Conservation (phyloP, 2,888 invertebrate genomes). For the Tetropium fuscum region DNA sequence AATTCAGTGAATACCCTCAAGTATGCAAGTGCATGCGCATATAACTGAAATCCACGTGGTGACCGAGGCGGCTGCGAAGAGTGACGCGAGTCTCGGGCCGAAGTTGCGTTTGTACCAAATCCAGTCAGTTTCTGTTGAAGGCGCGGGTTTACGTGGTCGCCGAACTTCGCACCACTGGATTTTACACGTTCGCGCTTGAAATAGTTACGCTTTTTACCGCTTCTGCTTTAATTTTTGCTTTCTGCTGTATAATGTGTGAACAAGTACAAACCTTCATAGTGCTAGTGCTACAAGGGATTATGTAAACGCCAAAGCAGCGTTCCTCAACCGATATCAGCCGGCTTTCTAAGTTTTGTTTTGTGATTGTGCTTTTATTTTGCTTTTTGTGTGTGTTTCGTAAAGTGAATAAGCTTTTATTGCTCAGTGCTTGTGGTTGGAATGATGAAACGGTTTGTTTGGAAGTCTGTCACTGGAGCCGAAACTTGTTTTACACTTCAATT, state of each 20-base stretch:
- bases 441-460: constrained; percentile 18
- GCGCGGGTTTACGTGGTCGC: constrained; percentile 41
- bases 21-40: constrained; percentile 44
- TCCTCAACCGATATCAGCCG: not conserved
- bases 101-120: constrained; percentile 38
- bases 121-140: constrained; percentile 48
- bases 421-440: constrained; percentile 14
- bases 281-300: not conserved
- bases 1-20: constrained; percentile 36
- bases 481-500: constrained; percentile 20
- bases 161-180: constrained; percentile 28
- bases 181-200: constrained; percentile 12
- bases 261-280: not conserved
- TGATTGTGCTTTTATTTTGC: constrained; percentile 23
- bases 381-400: constrained; percentile 19
- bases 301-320: not conserved
- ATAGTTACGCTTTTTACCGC: not conserved
- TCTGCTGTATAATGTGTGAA: not conserved
- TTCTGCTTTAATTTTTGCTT: not conserved
- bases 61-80: constrained; percentile 35
- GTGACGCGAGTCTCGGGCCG: constrained; percentile 30
- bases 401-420: constrained; percentile 21
- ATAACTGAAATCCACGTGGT: constrained; percentile 46
- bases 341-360: constrained; percentile 21
- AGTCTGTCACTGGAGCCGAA: constrained; percentile 18